Base-by-base conservation (phyloP, 2,797 vertebrate genomes). In the Lagodon rhomboides region DNA sequence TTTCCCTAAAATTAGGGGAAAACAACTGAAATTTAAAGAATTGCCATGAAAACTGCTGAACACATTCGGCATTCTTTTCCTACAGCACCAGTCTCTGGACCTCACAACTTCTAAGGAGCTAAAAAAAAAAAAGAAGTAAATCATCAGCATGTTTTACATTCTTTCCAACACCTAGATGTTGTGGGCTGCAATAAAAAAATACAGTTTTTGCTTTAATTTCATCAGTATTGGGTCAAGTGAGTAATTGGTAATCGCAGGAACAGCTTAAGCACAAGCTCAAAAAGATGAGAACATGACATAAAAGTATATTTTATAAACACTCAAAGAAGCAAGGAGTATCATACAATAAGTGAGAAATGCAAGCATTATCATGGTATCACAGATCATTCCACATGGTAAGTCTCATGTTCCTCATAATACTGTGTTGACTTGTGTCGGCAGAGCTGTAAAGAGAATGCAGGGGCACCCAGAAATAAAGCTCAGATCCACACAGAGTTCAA, bases 281-380 rank as follows among this genome's bases (percentile, higher is more conserved):
- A 20, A 56, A 49, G 1, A 38, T 16, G 13, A 53, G 5, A 34
- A 43, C 15, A 10, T 49, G 4, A 25, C 9, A 2, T 18, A 46
- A 50, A 30, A 27, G 12, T 41, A 47, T 16, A 62, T 7, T 60
- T 60, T 44, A 49, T 20, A 69, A 63, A 78, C 25, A 27, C 66
- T n/a, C n/a, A 43, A 50, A 50, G 9, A 43, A 56, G 4, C 10
- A 54, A 23, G 15, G 0, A 16, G 69, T 59, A 34, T 46, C 9
- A 15, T 13, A 44, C 25, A 60, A 11, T 61, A 47, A 6, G 17
- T 15, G 22, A 27, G 55, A 64, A 47, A 7, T 30, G 73, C 17
- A 68, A 22, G 25, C 25, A 18, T 41, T 25, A 44, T n/a, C 4
- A 53, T 3, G 13, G 13, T 9, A 27, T 69, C 43, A 54, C 22